Conservation (phyloP, 2,113 vertebrate genomes). For the Hemibagrus wyckioides region DNA sequence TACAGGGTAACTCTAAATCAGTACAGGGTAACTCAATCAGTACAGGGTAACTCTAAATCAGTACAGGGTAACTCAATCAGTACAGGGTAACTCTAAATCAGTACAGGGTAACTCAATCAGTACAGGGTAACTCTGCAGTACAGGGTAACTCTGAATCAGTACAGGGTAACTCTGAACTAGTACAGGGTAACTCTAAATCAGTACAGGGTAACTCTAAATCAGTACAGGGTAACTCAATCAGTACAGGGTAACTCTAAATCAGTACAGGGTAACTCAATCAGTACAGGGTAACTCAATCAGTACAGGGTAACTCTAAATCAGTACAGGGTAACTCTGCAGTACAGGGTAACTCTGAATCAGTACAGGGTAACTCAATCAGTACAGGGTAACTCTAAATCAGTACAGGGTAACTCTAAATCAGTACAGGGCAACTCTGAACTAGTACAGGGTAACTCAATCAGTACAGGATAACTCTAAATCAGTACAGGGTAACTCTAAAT, state of each 20-base stretch:
- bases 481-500: no score
- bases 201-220: no score
- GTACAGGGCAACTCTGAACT: not conserved
- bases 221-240: not conserved
- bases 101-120: not conserved
- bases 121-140: not conserved
- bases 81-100: not conserved
- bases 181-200: not conserved
- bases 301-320: not conserved
- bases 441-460: not conserved
- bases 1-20: no score
- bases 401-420: not conserved
- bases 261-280: no score
- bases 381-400: not conserved
- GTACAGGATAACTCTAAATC: not conserved
- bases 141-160: not conserved
- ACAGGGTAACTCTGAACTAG: not conserved
- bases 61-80: no score
- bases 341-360: not conserved
- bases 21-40: no score
- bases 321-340: not conserved
- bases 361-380: not conserved
- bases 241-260: not conserved
- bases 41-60: no score
- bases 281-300: no score